These are phyloP conservation scores for Euwallacea similis DNA, from an alignment of 1,140 invertebrate genomes.

Conservation along the genomic window DNA sequence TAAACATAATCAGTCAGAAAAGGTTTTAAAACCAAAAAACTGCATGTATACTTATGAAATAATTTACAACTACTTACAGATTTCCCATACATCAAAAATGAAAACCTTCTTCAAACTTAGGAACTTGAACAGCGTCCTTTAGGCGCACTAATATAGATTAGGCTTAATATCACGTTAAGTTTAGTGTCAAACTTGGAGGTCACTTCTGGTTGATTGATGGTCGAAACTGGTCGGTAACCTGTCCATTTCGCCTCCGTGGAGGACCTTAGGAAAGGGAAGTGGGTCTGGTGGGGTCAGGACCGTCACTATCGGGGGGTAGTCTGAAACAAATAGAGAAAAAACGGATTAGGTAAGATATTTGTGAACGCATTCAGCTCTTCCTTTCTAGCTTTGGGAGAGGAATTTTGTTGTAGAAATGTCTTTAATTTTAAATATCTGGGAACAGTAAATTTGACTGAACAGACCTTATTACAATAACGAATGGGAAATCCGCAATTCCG, in stretches of 20 bases:
- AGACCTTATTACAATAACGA: too few relatives aligned
- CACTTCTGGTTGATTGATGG: conserved; percentile 29
- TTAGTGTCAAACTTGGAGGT: conserved; percentile 64
- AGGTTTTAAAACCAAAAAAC: too few relatives aligned
- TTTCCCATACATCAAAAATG: too few relatives aligned
- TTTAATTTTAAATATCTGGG: too few relatives aligned
- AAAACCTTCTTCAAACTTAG: conserved; percentile 45
- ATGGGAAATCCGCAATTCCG: too few relatives aligned
- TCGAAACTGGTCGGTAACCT: conserved; percentile 31
- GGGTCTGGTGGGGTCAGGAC: conserved; percentile 49
- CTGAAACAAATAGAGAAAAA: conserved; percentile 52
- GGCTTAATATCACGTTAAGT: conserved; percentile 53
- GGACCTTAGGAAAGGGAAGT: conserved; percentile 25
- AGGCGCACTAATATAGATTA: conserved; percentile 22
- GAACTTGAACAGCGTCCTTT: conserved; percentile 48
- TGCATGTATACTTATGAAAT: too few relatives aligned
- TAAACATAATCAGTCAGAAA: too few relatives aligned
- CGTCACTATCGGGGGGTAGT: conserved; percentile 62
- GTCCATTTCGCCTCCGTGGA: conserved; percentile 35
- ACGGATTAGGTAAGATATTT: conserved; percentile 5
- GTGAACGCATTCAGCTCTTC: too few relatives aligned
- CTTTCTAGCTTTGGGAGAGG: too few relatives aligned
- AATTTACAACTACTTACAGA: too few relatives aligned
- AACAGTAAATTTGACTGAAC: too few relatives aligned
- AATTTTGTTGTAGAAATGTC: too few relatives aligned